Evolutionary conservation across 2,888 invertebrate genomes (phyloP).

Genomic region (Leucophora obtusa): DNA sequence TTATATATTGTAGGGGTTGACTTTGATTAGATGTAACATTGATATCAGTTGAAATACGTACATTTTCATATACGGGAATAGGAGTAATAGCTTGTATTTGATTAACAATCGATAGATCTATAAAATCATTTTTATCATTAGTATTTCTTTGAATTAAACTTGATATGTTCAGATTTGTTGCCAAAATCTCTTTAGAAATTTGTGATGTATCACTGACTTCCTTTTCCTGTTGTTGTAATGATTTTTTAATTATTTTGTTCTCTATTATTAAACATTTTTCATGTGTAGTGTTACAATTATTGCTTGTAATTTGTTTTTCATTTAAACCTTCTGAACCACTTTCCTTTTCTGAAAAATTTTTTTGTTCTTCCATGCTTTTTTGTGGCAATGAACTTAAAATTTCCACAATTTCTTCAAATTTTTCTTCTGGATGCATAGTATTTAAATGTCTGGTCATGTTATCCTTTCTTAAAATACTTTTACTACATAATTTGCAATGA

Average conservation of each 20-base stretch:
- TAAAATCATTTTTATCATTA: not conserved
- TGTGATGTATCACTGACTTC: not conserved
- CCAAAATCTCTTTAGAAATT: not conserved
- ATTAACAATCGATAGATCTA: conserved; percentile 11
- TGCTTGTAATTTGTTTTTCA: not conserved
- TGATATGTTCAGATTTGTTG: not conserved
- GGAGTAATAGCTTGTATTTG: conserved; percentile 50
- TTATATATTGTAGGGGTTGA: not conserved
- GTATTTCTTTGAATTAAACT: not conserved
- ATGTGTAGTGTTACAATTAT: not conserved
- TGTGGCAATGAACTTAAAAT: conserved; percentile 44
- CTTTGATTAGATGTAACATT: not conserved
- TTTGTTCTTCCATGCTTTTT: not conserved
- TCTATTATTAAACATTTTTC: conserved; percentile 24
- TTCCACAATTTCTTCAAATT: conserved; percentile 68
- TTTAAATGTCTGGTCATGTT: conserved; percentile 87
- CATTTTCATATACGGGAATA: conserved; percentile 12
- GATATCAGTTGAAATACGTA: conserved; percentile 1
- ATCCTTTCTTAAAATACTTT: conserved; percentile 86
- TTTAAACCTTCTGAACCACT: not conserved
- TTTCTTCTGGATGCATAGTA: conserved; percentile 84
- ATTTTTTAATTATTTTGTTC: conserved; percentile 38
- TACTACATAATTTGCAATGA: conserved; percentile 85
- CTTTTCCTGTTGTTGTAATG: not conserved
- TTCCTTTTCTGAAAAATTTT: not conserved